Evolutionary conservation across 2,113 vertebrate species (phyloP).

Genomic region (Aspidoscelis tigris): DNA sequence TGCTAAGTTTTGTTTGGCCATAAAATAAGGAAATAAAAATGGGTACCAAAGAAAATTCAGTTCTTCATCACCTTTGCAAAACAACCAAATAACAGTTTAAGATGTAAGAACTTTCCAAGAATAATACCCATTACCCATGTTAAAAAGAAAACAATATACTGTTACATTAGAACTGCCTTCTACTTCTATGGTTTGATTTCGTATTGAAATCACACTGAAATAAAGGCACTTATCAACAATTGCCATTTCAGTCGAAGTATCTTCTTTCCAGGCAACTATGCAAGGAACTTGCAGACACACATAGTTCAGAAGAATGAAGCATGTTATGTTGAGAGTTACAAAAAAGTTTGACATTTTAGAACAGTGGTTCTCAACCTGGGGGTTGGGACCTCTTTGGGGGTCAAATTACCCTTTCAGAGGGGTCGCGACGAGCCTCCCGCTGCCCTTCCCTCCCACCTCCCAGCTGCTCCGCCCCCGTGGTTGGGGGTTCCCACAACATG

Average conservation of each 20-base stretch:
- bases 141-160: conserved; percentile 48
- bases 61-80: conserved; percentile 58
- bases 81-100: conserved; percentile 4
- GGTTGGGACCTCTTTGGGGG: too few relatives aligned
- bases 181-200: conserved; percentile 14
- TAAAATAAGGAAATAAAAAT: neutral
- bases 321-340: neutral
- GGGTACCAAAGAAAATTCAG: conserved; percentile 33
- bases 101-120: conserved; percentile 31
- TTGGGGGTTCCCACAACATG: too few relatives aligned
- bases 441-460: too few relatives aligned
- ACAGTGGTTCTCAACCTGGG: neutral
- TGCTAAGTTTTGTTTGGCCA: neutral
- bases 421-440: too few relatives aligned
- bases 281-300: conserved; percentile 17
- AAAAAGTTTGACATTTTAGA: conserved; percentile 31
- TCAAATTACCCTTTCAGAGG: too few relatives aligned
- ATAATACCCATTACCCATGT: conserved; percentile 1
- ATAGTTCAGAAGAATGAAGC: conserved; percentile 24
- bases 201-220: neutral
- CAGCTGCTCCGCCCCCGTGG: too few relatives aligned
- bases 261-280: conserved; percentile 21
- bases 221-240: neutral
- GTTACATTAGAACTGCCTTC: conserved; percentile 40
- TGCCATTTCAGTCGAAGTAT: conserved; percentile 28